Conservation (phyloP, 2,797 vertebrate genomes). For the Liasis olivaceus region DNA sequence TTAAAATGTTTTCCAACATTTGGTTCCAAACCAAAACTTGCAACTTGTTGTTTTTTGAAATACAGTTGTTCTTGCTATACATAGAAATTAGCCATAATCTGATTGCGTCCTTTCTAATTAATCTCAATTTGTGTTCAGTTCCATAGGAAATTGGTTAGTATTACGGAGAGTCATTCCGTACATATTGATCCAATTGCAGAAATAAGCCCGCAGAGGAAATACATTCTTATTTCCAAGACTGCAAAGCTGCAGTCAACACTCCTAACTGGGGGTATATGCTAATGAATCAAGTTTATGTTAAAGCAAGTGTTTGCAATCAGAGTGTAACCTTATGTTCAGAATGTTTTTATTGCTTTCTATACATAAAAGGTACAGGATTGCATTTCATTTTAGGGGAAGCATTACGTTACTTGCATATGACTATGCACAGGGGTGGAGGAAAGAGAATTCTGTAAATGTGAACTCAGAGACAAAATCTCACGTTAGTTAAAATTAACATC, state of each 20-base stretch:
- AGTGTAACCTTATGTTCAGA: fast-evolving
- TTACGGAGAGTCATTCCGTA: not conserved
- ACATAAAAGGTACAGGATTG: not conserved
- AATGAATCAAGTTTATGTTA: not conserved
- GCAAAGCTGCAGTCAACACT: too few species aligned
- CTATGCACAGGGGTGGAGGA: too few species aligned
- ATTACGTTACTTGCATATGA: not conserved
- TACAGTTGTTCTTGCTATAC: slow-evolving; percentile 3
- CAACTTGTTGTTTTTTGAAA: slow-evolving; percentile 26
- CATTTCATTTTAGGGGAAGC: not conserved
- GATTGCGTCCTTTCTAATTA: not conserved
- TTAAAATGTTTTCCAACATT: slow-evolving; percentile 8
- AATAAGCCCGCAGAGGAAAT: not conserved
- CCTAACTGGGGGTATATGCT: not conserved
- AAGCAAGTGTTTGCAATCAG: not conserved
- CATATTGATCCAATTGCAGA: not conserved
- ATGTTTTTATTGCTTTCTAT: not conserved
- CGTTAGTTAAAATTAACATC: slow-evolving; percentile 7
- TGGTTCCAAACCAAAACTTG: slow-evolving; percentile 17
- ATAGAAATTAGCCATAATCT: not conserved
- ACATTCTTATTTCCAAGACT: not conserved
- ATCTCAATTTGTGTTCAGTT: not conserved
- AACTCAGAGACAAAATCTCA: not conserved
- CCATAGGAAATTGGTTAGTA: not conserved
- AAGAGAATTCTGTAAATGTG: not conserved